Conservation (phyloP, 2,113 vertebrate genomes). For the Actenoides hombroni region DNA sequence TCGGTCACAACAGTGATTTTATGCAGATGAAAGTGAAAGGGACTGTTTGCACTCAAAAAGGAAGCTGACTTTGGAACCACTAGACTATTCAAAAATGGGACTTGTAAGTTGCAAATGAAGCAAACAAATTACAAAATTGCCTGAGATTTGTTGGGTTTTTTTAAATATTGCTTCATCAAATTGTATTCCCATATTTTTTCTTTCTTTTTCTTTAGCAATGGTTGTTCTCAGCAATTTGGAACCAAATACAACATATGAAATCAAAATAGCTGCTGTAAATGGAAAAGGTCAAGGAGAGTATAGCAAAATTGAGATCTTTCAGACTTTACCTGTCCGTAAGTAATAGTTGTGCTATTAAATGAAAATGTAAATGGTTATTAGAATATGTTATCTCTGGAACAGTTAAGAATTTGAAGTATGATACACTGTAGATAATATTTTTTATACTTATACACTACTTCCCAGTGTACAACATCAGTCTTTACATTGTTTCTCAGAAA, state of each 20-base stretch:
- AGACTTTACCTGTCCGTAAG: slow-evolving; percentile 96
- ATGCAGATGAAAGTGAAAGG: not conserved
- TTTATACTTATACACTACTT: not conserved
- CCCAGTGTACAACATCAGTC: not conserved
- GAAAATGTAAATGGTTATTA: not conserved
- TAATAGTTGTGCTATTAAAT: slow-evolving; percentile 35
- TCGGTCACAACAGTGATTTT: not conserved
- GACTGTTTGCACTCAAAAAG: not conserved
- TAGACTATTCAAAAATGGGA: not conserved
- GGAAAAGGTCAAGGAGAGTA: slow-evolving; percentile 97
- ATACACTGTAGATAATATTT: not conserved
- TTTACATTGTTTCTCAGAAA: not conserved
- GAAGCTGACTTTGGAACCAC: not conserved
- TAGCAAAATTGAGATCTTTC: slow-evolving; percentile 92
- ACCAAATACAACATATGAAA: slow-evolving; percentile 96
- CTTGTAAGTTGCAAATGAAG: not conserved
- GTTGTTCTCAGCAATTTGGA: slow-evolving; percentile 90
- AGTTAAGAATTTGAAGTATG: not conserved
- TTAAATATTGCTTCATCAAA: not conserved
- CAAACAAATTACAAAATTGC: not conserved
- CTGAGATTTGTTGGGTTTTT: not conserved
- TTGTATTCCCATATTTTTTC: not conserved
- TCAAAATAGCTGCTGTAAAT: slow-evolving; percentile 93
- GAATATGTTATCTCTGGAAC: not conserved
- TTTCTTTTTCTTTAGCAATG: slow-evolving; percentile 75